These are phyloP conservation scores for Episyrphus balteatus DNA, from an alignment of 1,140 invertebrate species.

Conservation along the genomic window DNA sequence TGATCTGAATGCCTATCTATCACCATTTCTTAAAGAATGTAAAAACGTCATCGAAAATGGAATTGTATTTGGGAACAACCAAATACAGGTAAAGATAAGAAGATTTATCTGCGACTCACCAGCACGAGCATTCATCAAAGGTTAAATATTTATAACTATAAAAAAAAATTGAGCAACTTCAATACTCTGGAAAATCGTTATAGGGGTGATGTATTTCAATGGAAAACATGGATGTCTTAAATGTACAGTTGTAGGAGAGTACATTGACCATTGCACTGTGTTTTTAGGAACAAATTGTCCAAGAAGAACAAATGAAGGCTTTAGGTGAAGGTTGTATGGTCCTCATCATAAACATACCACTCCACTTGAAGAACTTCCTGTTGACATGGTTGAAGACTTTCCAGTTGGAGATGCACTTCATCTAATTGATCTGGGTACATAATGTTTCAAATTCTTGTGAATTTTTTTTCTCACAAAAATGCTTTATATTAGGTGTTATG, in stretches of 20 bases:
- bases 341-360: constrained; percentile 14
- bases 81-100: constrained; percentile 5
- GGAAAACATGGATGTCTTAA: constrained; percentile 13
- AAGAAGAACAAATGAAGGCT: not conserved
- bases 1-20: constrained; percentile 4
- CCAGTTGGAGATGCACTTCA: constrained; percentile 15
- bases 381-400: constrained; percentile 18
- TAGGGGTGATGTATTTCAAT: constrained; percentile 16
- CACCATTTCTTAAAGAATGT: constrained; percentile 9
- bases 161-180: not conserved
- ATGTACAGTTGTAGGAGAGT: constrained; percentile 15
- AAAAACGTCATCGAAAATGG: constrained; percentile 3
- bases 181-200: constrained; percentile 2
- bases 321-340: not conserved
- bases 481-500: not conserved
- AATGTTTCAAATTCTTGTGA: constrained; percentile 12
- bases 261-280: constrained; percentile 5
- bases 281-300: not conserved
- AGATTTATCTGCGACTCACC: constrained; percentile 12
- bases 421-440: constrained; percentile 17
- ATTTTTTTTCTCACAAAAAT: too few relatives aligned
- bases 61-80: not conserved
- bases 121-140: constrained; percentile 11
- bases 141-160: constrained; percentile 7
- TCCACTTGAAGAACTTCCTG: constrained; percentile 9